Conservation (phyloP, 2,797 vertebrate genomes). For the Emys orbicularis region DNA sequence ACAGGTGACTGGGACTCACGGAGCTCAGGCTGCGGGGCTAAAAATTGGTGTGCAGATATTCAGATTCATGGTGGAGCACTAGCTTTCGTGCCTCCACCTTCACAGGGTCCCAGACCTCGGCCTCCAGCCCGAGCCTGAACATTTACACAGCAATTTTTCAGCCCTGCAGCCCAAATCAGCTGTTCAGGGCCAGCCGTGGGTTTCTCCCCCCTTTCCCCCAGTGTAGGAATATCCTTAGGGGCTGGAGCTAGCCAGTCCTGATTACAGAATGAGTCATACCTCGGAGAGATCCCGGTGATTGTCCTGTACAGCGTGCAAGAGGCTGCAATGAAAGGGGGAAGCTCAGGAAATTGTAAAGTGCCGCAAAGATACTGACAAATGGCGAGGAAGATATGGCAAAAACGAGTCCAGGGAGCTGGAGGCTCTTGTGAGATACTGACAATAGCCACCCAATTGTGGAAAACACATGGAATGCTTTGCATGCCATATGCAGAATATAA, state of each 20-base stretch:
- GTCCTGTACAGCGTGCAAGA: background rate
- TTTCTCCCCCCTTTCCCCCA: too few relatives aligned
- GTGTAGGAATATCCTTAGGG: background rate
- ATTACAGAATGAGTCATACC: too few relatives aligned
- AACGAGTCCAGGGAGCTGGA: background rate
- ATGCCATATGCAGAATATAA: background rate
- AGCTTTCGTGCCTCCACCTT: background rate
- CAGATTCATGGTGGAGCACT: background rate
- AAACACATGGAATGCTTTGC: background rate
- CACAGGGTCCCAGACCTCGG: background rate
- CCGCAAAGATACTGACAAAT: background rate
- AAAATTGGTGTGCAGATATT: background rate
- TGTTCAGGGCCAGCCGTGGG: background rate
- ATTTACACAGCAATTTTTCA: background rate
- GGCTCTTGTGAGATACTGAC: background rate
- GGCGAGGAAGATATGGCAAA: background rate
- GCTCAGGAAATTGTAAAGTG: background rate
- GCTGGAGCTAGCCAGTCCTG: background rate
- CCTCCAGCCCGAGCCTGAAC: too few relatives aligned
- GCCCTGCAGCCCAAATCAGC: background rate
- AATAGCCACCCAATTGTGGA: slow-evolving; percentile 19
- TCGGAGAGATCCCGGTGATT: too few relatives aligned
- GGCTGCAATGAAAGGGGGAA: background rate
- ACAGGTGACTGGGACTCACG: too few relatives aligned
- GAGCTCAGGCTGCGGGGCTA: background rate